A percentile compares a stretch with the other conserved stretches of the same genome.
phyloP scores from a whole-genome alignment of 2,113 vertebrate genomes.

The Eubucco bourcierii region DNA sequence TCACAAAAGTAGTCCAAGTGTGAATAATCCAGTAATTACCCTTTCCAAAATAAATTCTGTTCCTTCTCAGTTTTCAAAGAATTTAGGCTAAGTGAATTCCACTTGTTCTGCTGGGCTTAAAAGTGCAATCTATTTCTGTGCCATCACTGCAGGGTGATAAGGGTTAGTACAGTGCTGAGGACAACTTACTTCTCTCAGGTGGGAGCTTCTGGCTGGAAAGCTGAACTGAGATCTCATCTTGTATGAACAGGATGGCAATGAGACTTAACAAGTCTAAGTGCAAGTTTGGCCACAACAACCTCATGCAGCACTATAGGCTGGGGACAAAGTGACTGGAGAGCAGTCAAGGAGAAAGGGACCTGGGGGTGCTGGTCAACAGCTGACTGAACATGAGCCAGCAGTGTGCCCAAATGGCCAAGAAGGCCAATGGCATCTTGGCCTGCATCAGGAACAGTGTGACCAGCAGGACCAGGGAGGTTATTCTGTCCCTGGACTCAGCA shows the following conservation, averaged over 20 bases:
- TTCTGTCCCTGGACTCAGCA: too few relatives aligned
- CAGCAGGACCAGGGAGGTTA: too few relatives aligned
- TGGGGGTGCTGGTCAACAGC: too few relatives aligned
- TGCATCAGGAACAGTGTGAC: too few relatives aligned
- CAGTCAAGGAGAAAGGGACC: too few relatives aligned
- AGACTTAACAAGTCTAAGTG: too few relatives aligned
- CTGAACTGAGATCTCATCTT: not conserved
- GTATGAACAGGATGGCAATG: not conserved
- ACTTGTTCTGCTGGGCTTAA: not conserved
- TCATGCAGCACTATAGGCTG: too few relatives aligned
- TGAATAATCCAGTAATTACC: not conserved
- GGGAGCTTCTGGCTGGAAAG: not conserved
- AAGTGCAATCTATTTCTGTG: not conserved
- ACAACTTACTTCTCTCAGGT: not conserved
- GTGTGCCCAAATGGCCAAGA: too few relatives aligned
- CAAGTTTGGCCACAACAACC: too few relatives aligned
- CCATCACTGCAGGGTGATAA: not conserved
- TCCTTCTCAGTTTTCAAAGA: not conserved
- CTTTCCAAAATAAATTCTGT: slow-evolving; percentile 33
- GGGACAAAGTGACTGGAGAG: too few relatives aligned
- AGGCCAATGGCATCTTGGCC: too few relatives aligned
- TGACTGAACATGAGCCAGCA: too few relatives aligned
- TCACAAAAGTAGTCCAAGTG: not conserved
- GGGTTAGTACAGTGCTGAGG: not conserved
- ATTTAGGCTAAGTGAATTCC: not conserved